Conservation (phyloP, 2,888 invertebrate genomes). For the Rhimphoctona megacephalus region DNA sequence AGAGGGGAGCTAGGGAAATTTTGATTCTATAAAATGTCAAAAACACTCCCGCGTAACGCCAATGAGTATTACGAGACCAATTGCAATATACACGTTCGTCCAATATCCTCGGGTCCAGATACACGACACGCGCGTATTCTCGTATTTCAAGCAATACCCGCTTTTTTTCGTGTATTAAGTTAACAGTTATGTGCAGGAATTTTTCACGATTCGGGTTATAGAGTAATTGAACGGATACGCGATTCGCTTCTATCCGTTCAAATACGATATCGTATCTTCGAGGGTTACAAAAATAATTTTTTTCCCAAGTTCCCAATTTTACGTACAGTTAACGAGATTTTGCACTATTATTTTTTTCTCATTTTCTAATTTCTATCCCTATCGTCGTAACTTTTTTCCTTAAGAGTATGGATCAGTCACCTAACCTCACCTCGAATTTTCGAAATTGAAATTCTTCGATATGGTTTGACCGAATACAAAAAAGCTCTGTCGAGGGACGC, state of each 20-base stretch:
- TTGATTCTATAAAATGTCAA: slow-evolving; percentile 55
- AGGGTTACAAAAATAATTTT: background rate
- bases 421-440: too few species aligned
- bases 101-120: background rate
- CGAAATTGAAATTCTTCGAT: too few species aligned
- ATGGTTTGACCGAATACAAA: too few species aligned
- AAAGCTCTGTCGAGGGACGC: too few species aligned
- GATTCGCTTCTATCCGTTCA: background rate
- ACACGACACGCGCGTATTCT: background rate
- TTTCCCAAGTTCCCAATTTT: background rate
- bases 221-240: background rate
- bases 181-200: slow-evolving; percentile 25
- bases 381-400: background rate
- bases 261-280: background rate
- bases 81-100: slow-evolving; percentile 18
- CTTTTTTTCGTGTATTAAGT: background rate
- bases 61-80: slow-evolving; percentile 56
- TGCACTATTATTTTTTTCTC: background rate
- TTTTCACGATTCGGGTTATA: slow-evolving; percentile 43
- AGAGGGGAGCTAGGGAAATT: background rate
- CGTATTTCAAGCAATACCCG: background rate
- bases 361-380: background rate
- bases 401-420: too few species aligned
- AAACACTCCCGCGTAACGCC: slow-evolving; percentile 9
- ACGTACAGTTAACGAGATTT: background rate